Evolutionary conservation across 1,140 invertebrate species (phyloP).

Genomic region (Drosophila repletoides): DNA sequence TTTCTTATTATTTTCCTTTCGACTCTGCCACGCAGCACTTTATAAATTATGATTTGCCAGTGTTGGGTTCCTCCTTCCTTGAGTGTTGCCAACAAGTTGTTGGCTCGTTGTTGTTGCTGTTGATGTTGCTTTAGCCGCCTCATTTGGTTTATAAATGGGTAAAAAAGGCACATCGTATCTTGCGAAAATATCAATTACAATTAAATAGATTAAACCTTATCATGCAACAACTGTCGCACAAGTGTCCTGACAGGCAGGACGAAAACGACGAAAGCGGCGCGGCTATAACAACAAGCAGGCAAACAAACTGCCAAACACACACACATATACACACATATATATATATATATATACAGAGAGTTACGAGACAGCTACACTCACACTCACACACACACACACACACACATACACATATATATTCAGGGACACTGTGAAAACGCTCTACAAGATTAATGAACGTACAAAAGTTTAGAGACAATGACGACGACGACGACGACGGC

Average conservation of each 20-base stretch:
- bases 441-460: slow-evolving; percentile 80
- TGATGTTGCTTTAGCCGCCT: slow-evolving; percentile 63
- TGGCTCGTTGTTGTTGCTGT: slow-evolving; percentile 31
- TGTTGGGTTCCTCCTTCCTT: slow-evolving; percentile 14
- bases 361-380: slow-evolving; percentile 39
- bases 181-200: slow-evolving; percentile 79
- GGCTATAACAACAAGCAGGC: slow-evolving; percentile 45
- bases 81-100: slow-evolving; percentile 56
- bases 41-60: slow-evolving; percentile 65
- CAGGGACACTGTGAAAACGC: slow-evolving; percentile 67
- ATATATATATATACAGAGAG: slow-evolving; percentile 47
- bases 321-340: slow-evolving; percentile 23
- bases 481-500: slow-evolving; percentile 42
- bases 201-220: slow-evolving; percentile 81
- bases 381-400: slow-evolving; percentile 51
- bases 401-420: slow-evolving; percentile 30
- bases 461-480: slow-evolving; percentile 80
- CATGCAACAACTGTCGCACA: slow-evolving; percentile 79
- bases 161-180: slow-evolving; percentile 58
- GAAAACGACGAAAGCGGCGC: slow-evolving; percentile 36
- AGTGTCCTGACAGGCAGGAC: slow-evolving; percentile 65
- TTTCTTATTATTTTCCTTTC: slow-evolving; percentile 17
- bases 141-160: slow-evolving; percentile 75
- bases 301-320: slow-evolving; percentile 45
- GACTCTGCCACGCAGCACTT: slow-evolving; percentile 38